A percentile compares a stretch with the other conserved stretches of the same genome.
phyloP scores from a whole-genome alignment of 2,113 vertebrate species.

The Microcebus lehilahytsara region DNA sequence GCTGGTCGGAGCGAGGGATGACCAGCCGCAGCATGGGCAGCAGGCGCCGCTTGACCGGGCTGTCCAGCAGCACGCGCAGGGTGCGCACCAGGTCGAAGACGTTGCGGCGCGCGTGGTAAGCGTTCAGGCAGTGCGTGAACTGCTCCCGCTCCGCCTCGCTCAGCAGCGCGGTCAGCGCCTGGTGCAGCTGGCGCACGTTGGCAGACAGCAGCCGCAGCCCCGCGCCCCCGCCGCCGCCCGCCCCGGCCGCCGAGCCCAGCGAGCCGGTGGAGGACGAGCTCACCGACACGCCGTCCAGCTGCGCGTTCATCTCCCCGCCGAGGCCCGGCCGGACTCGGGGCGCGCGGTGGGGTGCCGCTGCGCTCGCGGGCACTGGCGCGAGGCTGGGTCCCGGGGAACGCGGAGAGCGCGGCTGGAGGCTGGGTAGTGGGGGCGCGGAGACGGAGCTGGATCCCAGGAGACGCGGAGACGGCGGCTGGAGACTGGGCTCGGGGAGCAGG shows the following conservation, averaged over 20 bases:
- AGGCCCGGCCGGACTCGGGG: not conserved
- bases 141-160: slow-evolving; percentile 94
- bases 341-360: not conserved
- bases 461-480: not conserved
- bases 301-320: slow-evolving; percentile 88
- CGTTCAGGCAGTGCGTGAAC: slow-evolving; percentile 97
- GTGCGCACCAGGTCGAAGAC: slow-evolving; percentile 97
- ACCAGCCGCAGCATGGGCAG: slow-evolving; percentile 96
- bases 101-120: slow-evolving; percentile 96
- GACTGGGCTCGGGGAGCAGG: not conserved
- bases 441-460: too few species aligned
- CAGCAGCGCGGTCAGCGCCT: slow-evolving; percentile 93
- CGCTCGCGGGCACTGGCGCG: slow-evolving; percentile 12
- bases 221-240: slow-evolving; percentile 56
- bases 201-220: slow-evolving; percentile 92
- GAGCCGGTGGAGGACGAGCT: slow-evolving; percentile 91
- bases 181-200: slow-evolving; percentile 96
- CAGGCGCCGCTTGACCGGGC: slow-evolving; percentile 93
- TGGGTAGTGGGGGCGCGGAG: not conserved
- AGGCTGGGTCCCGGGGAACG: not conserved
- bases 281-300: slow-evolving; percentile 91
- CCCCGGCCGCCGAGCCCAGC: slow-evolving; percentile 78
- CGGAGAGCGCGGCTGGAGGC: not conserved
- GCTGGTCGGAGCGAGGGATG: slow-evolving; percentile 96
- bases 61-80: slow-evolving; percentile 93